These are phyloP conservation scores for Gymnoscopelus braueri DNA, from an alignment of 2,797 vertebrate genomes.

Conservation along the genomic window DNA sequence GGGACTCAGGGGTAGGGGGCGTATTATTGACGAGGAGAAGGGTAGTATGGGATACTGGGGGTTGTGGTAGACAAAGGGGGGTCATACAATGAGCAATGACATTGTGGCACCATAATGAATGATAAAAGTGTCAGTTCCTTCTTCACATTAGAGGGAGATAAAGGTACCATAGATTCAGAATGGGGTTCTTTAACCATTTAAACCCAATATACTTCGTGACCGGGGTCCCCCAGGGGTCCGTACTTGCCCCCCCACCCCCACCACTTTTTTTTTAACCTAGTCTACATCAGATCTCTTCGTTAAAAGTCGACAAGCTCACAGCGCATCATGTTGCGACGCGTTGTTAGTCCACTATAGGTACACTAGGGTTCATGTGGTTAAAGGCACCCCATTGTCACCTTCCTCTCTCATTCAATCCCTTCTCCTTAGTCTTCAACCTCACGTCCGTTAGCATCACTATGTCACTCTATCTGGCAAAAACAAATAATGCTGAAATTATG, in stretches of 20 bases:
- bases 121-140: conserved; percentile 41
- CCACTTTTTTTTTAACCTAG: no score
- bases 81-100: conserved; percentile 33
- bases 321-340: no score
- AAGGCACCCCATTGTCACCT: conserved; percentile 20
- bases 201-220: no score
- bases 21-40: conserved; percentile 19
- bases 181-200: no score
- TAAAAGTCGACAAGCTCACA: no score
- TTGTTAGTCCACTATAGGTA: no score
- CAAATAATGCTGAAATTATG: conserved; percentile 51
- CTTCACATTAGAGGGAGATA: conserved; percentile 13
- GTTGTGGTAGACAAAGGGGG: conserved; percentile 30
- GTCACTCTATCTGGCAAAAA: conserved; percentile 42
- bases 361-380: not conserved
- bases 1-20: conserved; percentile 41
- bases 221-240: no score
- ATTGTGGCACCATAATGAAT: conserved; percentile 53
- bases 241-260: no score
- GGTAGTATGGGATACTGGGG: conserved; percentile 31
- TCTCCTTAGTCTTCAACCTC: conserved; percentile 22
- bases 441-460: conserved; percentile 27
- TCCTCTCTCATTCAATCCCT: conserved; percentile 13
- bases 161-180: not conserved
- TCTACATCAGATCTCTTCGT: no score